Percentiles rank a stretch among this genome's conserved stretches.
These are phyloP conservation scores for Trididemnum miniatum DNA, from an alignment of 23 tunicate species.

Conservation along the genomic window DNA sequence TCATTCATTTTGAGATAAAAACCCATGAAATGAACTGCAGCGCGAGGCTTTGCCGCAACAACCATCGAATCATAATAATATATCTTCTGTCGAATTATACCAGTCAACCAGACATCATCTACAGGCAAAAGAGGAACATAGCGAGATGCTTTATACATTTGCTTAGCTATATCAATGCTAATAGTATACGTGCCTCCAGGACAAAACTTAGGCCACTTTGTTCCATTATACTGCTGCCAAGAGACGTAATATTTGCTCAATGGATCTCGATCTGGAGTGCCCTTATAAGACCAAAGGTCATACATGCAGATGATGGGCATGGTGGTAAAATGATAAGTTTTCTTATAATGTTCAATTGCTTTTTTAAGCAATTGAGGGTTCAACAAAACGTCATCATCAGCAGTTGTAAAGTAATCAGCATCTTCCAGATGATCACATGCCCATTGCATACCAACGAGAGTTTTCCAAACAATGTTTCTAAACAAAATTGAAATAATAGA, in stretches of 20 bases:
- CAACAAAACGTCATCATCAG: conserved; percentile 23
- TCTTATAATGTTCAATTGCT: background rate
- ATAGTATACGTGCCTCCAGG: conserved; percentile 14
- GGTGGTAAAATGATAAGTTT: background rate
- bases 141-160: background rate
- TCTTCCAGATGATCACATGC: background rate
- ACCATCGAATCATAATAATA: background rate
- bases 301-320: conserved; percentile 26
- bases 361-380: background rate
- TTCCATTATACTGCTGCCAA: background rate
- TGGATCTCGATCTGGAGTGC: conserved; percentile 14
- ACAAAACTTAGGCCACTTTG: conserved; percentile 6
- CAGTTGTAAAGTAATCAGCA: background rate
- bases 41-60: background rate
- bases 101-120: conserved; percentile 20
- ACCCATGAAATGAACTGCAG: conserved; percentile 2
- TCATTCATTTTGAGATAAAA: conserved; percentile 10
- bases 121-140: background rate
- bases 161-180: background rate
- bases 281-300: background rate
- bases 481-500: background rate
- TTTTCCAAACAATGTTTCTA: conserved; percentile 8
- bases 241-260: conserved; percentile 21
- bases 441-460: conserved; percentile 21
- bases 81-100: background rate